Evolutionary conservation across 2,113 vertebrate species (phyloP).

Genomic region (Meriones unguiculatus): DNA sequence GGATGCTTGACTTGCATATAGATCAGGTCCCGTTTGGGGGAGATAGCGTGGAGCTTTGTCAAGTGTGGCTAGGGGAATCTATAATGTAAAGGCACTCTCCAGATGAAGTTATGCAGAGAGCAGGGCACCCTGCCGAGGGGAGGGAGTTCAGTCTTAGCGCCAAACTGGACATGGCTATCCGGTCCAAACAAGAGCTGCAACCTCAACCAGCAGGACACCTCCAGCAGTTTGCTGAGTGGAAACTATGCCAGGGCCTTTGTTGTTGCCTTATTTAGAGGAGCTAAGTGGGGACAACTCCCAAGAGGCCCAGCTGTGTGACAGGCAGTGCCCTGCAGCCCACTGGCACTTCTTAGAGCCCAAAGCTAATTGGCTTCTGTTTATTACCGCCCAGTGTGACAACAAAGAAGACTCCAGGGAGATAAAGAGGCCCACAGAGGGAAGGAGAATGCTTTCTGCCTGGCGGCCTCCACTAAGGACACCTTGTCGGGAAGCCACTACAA

Average conservation of each 20-base stretch:
- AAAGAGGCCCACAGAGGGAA: slow-evolving; percentile 89
- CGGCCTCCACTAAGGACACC: slow-evolving; percentile 80
- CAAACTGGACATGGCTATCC: too few relatives aligned
- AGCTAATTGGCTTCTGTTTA: slow-evolving; percentile 66
- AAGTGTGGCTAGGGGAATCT: too few relatives aligned
- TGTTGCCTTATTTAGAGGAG: too few relatives aligned
- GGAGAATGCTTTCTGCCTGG: slow-evolving; percentile 83
- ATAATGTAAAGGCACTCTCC: too few relatives aligned
- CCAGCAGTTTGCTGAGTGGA: neutral
- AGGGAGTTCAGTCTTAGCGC: too few relatives aligned
- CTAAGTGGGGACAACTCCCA: neutral
- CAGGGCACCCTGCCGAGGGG: too few relatives aligned
- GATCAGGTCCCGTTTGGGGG: too few relatives aligned
- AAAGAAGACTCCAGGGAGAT: slow-evolving; percentile 90
- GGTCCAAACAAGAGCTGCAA: too few relatives aligned
- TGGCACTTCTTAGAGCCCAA: neutral
- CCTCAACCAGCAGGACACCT: too few relatives aligned
- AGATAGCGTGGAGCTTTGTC: too few relatives aligned
- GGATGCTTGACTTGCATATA: too few relatives aligned
- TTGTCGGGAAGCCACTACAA: slow-evolving; percentile 85
- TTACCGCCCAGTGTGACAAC: slow-evolving; percentile 90
- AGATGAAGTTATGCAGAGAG: too few relatives aligned
- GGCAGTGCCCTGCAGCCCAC: neutral
- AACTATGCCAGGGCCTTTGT: neutral
- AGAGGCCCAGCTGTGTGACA: neutral